Evolutionary conservation across 2,113 vertebrate species (phyloP), one percentile per base, ranked within the genome.

Genomic region (Protomyctophum bolini): DNA sequence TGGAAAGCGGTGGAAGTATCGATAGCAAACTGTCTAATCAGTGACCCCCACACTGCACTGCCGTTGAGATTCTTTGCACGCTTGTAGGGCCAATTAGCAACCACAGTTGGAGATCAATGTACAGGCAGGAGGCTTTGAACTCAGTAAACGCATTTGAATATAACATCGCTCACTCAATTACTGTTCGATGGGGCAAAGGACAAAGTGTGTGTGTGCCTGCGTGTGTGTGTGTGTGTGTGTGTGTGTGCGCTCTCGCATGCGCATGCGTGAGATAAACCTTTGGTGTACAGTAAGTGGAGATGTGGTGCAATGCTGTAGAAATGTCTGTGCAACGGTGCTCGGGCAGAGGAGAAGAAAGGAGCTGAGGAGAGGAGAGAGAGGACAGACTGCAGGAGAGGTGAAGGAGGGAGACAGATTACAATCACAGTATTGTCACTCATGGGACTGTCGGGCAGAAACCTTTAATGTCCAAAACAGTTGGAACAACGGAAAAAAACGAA

Each of bases 91-190:
- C 21, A 45, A 67, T 71, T 7, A 49, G 41, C 28, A 9, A 10
- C 58, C 10, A 7, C 33, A 47, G 41, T 8, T 45, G 8, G 15
- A 66, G 66, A 70, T 76, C 73, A 15, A 57, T 65, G 50, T 56
- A 6, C 33, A n/a, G 4, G 12, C 57, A 49, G 33, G 12, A 57
- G 62, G 50, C 69, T 62, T 45, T 64, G 66, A 63, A 66, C 47
- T 33, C 45, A 46, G 66, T 60, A 62, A 63, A 62, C 4, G 12
- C 59, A 45, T 60, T 57, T 66, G 50, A 58, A 15, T 41, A 7
- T 58, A 62, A 11, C 21, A 52, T 45, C 3, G 10, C 8, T 29
- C 48, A 8, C 6, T 57, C 47, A 12, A n/a, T 15, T 66, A 5
- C 15, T 49, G 3, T 69, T 51, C 45, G 33, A 33, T 11, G 3